Evolutionary conservation across 2,797 vertebrate species (phyloP), one percentile per base, ranked within the genome.

Genomic region (Thalassophryne amazonica): DNA sequence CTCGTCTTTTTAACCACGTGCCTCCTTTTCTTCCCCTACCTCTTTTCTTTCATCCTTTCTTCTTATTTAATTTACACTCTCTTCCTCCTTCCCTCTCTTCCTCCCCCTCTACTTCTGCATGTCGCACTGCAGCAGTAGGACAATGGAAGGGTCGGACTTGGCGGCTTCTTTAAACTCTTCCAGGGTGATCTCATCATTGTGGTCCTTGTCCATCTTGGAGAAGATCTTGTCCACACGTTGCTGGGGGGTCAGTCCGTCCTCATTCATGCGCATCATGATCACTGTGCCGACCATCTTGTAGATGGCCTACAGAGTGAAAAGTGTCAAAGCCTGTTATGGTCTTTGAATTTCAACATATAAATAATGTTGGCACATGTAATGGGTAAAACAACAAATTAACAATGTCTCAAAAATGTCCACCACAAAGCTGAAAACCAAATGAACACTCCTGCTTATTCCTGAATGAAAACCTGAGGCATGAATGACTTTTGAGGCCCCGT

Each of bases 231-330:
- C 96, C 21, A 98, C 96, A 0, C 96, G 92, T 78, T 98, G 96
- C 88, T 98, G 96, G 13, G 96, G 95, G 0, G 96, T 98, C 78
- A 99, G 89, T 64, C 95, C 95, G 0, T 99, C 96, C 22, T 99
- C 96, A 42, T 98, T 98, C 96, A 99, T 99, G 5, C 96, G 91
- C 96, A 98, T 99, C 96, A 98, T 99, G 76, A 98, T 99, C 76
- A 99, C 96, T 0, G 96, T 99, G 68, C 96, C 96, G 35, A 98
- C 96, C 96, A 99, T 98, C 86, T 97, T 99, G 86, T 99, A 99
- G 80, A 98, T 99, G 22, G 96, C 96, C 96, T 99, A 80, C 12
- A 29, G 13, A 35, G 2, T 17, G 5, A 5, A 8, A n/a, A 15
- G 3, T 14, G 8, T 0, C 3, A 12, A 7, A 14, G 15, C n/a